Percentiles rank a stretch among this genome's conserved stretches.
These are phyloP conservation scores for Muscicapa striata DNA, from an alignment of 2,797 vertebrate species.

Conservation along the genomic window DNA sequence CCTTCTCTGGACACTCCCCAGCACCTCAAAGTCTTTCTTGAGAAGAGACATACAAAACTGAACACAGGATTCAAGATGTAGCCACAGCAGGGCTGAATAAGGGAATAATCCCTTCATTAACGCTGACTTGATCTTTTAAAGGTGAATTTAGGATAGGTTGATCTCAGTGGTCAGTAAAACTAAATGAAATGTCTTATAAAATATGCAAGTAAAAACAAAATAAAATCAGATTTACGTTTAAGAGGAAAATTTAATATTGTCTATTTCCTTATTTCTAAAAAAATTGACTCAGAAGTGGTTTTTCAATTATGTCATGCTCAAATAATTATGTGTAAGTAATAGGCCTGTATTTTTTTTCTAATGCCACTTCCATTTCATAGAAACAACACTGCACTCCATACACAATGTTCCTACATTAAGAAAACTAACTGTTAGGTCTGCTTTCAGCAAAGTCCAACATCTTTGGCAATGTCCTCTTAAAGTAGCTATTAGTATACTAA, in stretches of 20 bases:
- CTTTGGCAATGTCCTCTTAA: neutral
- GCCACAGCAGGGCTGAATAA: neutral
- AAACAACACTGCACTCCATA: neutral
- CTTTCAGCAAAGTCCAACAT: neutral
- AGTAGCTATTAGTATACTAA: neutral
- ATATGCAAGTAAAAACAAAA: neutral
- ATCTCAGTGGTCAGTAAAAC: neutral
- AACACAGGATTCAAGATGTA: neutral
- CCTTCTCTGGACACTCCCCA: accelerated
- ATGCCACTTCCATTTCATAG: neutral
- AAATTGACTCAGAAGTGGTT: neutral
- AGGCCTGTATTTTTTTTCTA: neutral
- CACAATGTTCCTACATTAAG: neutral
- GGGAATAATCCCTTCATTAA: neutral
- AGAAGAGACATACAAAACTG: neutral
- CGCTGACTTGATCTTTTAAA: neutral
- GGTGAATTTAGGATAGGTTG: neutral
- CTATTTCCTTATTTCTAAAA: neutral
- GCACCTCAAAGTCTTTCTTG: neutral
- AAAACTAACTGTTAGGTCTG: neutral
- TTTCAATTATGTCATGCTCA: neutral
- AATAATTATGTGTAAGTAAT: neutral
- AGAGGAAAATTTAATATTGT: neutral
- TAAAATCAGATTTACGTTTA: neutral
- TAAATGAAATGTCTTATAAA: neutral